phyloP scores from a whole-genome alignment of 2,888 invertebrate species.

The Drosophila robusta region DNA sequence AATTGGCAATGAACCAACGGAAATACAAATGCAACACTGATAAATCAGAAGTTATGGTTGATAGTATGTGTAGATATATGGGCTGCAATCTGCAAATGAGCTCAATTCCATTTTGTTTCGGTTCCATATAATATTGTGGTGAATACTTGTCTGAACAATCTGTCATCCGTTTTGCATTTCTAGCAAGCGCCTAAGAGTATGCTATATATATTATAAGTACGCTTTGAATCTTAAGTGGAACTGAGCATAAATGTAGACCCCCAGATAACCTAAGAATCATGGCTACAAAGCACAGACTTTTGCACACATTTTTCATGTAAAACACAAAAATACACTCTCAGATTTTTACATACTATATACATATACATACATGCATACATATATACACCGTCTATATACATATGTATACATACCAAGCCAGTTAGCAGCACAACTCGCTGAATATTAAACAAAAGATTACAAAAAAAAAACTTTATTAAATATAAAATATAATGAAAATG shows the following conservation, averaged over 20 bases:
- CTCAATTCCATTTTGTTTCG: not conserved
- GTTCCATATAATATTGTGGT: not conserved
- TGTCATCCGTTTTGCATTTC: not conserved
- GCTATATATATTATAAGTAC: not conserved
- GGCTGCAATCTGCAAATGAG: not conserved
- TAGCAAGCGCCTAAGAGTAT: constrained; percentile 5
- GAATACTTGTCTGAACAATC: not conserved
- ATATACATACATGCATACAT: constrained; percentile 3
- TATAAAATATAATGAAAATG: constrained; percentile 9
- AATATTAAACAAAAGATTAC: constrained; percentile 24
- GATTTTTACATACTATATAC: not conserved
- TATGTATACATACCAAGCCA: constrained; percentile 9
- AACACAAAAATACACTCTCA: not conserved
- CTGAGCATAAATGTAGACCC: no score
- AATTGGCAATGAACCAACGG: not conserved
- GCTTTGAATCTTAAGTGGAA: no score
- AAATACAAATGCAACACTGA: constrained; percentile 2
- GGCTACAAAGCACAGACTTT: not conserved
- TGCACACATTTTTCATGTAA: constrained; percentile 9
- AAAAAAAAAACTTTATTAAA: constrained; percentile 7
- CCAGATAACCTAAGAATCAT: no score
- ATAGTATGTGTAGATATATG: not conserved
- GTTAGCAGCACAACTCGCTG: constrained; percentile 38
- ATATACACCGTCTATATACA: constrained; percentile 2
- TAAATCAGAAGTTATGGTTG: not conserved